Conservation (phyloP, 1,140 invertebrate genomes). For the Lanistes nyassanus region DNA sequence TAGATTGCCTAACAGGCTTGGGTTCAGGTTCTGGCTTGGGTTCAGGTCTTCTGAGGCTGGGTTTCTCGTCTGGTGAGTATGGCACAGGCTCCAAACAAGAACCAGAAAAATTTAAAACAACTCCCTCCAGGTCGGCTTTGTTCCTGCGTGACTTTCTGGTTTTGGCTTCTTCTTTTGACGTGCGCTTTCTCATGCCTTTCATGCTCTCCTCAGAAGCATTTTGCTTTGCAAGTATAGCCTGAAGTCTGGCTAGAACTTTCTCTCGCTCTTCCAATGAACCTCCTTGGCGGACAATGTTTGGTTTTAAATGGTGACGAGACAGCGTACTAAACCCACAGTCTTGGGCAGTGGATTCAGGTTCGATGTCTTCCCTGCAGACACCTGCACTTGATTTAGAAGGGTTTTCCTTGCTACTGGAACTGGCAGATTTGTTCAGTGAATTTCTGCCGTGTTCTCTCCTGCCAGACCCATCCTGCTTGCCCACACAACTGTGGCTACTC, state of each 20-base stretch:
- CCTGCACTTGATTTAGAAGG: too few species aligned
- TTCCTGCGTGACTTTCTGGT: conserved; percentile 1
- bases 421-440: too few species aligned
- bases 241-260: conserved; percentile 8
- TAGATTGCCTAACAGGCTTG: not conserved
- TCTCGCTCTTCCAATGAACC: conserved; percentile 1
- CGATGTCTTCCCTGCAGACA: too few species aligned
- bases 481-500: not conserved
- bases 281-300: not conserved
- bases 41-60: conserved; percentile 20
- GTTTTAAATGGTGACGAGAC: conserved; percentile 16
- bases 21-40: not conserved
- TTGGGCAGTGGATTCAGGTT: too few species aligned
- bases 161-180: conserved; percentile 10
- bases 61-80: conserved; percentile 14
- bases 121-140: conserved; percentile 7
- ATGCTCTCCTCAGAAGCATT: not conserved
- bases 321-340: not conserved
- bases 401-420: too few species aligned
- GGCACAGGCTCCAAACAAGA: conserved; percentile 18
- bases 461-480: too few species aligned
- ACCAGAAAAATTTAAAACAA: conserved; percentile 9
- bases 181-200: not conserved
- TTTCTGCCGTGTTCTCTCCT: too few species aligned
- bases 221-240: conserved; percentile 10